Evolutionary conservation across 1,140 invertebrate species (phyloP).

Genomic region (Acromyrmex echinatior): DNA sequence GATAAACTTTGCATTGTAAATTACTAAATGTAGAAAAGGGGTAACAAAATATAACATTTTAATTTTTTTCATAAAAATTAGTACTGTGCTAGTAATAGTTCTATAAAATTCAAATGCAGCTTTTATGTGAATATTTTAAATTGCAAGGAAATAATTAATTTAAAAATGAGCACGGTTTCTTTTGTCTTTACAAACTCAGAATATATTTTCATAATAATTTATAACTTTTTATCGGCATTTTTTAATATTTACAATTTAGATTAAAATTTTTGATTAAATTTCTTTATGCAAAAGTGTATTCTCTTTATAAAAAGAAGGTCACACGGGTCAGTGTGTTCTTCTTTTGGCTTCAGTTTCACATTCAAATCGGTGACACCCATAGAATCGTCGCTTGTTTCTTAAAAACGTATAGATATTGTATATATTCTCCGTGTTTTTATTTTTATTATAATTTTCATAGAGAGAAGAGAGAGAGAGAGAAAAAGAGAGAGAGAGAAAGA

Average conservation of each 20-base stretch:
- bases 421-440: neutral
- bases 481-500: neutral
- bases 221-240: neutral
- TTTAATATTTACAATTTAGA: neutral
- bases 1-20: conserved; percentile 21
- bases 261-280: neutral
- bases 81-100: neutral
- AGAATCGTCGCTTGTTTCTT: neutral
- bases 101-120: neutral
- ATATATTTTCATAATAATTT: too few species aligned
- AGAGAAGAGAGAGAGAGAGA: neutral
- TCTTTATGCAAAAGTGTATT: conserved; percentile 13
- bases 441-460: neutral
- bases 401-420: neutral
- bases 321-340: conserved; percentile 23
- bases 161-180: too few species aligned
- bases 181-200: neutral
- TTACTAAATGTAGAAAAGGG: neutral
- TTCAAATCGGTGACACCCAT: neutral
- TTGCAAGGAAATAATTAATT: neutral
- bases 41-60: neutral
- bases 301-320: conserved; percentile 47
- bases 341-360: conserved; percentile 38
- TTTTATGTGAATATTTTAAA: conserved; percentile 9
- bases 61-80: neutral